Percentiles rank a stretch among this genome's conserved stretches.
phyloP scores from a whole-genome alignment of 2,113 vertebrate genomes.

The Nicator chloris region DNA sequence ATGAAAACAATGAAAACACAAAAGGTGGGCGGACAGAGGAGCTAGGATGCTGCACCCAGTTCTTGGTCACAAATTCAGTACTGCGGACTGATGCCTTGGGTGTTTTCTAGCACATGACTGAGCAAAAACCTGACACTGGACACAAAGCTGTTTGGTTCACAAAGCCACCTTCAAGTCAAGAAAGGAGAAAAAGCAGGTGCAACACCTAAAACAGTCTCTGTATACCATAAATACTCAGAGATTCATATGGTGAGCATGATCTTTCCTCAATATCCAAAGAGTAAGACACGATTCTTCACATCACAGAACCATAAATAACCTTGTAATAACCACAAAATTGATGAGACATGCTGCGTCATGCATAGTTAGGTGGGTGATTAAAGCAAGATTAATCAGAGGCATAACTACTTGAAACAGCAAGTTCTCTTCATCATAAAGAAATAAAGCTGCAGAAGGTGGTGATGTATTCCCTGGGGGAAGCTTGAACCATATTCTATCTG shows the following conservation, averaged over 20 bases:
- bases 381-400: neutral
- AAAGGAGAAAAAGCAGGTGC: neutral
- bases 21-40: neutral
- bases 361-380: neutral
- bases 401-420: neutral
- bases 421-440: neutral
- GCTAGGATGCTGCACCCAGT: neutral
- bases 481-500: neutral
- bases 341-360: neutral
- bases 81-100: neutral
- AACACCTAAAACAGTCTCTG: neutral
- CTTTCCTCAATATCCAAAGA: neutral
- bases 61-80: neutral
- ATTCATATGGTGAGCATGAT: neutral
- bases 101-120: neutral
- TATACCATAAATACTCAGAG: rapidly evolving
- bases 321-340: neutral
- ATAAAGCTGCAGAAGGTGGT: neutral
- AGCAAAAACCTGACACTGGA: neutral
- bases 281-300: neutral
- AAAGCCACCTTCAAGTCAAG: neutral
- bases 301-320: neutral
- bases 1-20: neutral
- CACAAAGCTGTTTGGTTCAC: neutral
- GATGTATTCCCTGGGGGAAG: neutral